Conservation (phyloP, 2,888 invertebrate genomes). For the Meliscaeva auricollis region DNA sequence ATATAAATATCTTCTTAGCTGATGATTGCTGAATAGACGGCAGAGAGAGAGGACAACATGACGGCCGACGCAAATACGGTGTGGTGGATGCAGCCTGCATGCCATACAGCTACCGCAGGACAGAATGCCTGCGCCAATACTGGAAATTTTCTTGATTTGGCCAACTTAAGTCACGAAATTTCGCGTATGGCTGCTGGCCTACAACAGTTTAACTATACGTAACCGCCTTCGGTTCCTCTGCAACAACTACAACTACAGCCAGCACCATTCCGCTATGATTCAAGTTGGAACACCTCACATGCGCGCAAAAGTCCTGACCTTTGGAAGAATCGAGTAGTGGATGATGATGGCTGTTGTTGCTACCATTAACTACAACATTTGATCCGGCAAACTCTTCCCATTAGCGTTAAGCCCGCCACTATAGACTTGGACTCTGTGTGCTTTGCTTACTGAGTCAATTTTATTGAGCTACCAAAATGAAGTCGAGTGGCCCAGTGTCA, state of each 20-base stretch:
- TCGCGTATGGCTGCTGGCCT: conserved; percentile 49
- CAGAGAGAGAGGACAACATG: not conserved
- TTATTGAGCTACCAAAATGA: conserved; percentile 59
- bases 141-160: conserved; percentile 66
- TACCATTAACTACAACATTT: conserved; percentile 73
- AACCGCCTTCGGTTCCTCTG: conserved; percentile 42
- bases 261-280: conserved; percentile 35
- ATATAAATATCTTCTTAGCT: conserved; percentile 61
- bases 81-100: conserved; percentile 24
- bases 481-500: conserved; percentile 42
- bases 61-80: conserved; percentile 1
- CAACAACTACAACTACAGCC: not conserved
- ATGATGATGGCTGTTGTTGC: conserved; percentile 69
- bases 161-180: conserved; percentile 68
- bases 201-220: conserved; percentile 32
- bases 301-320: conserved; percentile 74
- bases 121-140: conserved; percentile 8
- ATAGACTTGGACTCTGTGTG: conserved; percentile 58
- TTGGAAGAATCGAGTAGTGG: conserved; percentile 60
- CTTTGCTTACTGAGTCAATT: conserved; percentile 53
- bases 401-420: conserved; percentile 62
- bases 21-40: conserved; percentile 22
- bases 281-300: conserved; percentile 60
- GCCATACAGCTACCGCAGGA: conserved; percentile 52
- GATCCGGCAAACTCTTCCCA: conserved; percentile 73